Conservation (phyloP, 2,113 vertebrate species). For the Notothenia rossii region DNA sequence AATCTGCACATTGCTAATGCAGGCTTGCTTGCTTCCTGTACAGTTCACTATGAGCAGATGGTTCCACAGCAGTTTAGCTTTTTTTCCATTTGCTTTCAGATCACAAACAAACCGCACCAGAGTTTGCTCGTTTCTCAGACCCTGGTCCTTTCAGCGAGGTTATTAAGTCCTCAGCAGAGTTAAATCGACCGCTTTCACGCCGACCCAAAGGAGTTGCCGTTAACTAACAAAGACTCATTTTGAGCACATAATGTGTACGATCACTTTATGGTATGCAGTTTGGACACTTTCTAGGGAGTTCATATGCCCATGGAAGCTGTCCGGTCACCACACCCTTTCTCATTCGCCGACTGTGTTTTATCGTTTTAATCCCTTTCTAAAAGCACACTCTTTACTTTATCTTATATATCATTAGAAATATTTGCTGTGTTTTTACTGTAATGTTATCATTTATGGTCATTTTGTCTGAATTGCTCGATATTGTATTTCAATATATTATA, state of each 20-base stretch:
- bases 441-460: not conserved
- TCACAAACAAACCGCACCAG: not conserved
- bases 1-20: not conserved
- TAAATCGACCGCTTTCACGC: not conserved
- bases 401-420: not conserved
- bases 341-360: not conserved
- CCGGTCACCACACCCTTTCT: constrained; percentile 21
- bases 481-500: not conserved
- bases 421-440: not conserved
- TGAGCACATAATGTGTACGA: not conserved
- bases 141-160: not conserved
- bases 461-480: not conserved
- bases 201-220: not conserved
- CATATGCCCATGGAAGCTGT: not conserved
- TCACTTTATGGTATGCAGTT: not conserved
- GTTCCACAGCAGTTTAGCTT: not conserved
- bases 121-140: not conserved
- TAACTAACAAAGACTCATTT: not conserved
- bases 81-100: not conserved
- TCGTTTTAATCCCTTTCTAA: not conserved
- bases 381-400: not conserved
- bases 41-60: not conserved
- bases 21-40: not conserved
- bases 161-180: not conserved
- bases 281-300: not conserved